phyloP scores from a whole-genome alignment of 2,113 vertebrate genomes.

The Ursus arctos region DNA sequence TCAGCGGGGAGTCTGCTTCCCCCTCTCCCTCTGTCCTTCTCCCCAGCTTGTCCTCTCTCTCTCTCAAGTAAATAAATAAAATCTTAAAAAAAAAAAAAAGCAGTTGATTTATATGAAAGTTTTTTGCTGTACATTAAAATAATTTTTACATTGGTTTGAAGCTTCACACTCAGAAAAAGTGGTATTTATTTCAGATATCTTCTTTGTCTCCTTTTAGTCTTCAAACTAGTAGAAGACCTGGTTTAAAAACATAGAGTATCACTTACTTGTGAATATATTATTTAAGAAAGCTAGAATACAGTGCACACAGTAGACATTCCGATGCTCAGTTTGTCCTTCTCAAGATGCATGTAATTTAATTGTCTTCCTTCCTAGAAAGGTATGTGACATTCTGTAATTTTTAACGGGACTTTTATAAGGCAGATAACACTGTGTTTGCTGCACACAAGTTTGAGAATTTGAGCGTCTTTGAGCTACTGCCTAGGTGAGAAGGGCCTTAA shows the following conservation, averaged over 20 bases:
- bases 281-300: not conserved
- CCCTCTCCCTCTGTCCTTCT: not conserved
- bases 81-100: not conserved
- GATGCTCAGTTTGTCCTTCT: not conserved
- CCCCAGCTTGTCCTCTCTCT: not conserved
- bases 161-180: not conserved
- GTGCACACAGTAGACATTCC: not conserved
- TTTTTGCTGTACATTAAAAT: conserved; percentile 33
- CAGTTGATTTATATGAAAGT: not conserved
- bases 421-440: not conserved
- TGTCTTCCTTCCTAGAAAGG: not conserved
- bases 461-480: not conserved
- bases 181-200: conserved; percentile 41
- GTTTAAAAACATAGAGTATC: not conserved
- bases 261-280: not conserved
- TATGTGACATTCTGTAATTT: not conserved
- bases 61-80: not conserved
- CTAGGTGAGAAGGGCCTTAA: not conserved
- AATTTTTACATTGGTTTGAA: conserved; percentile 9
- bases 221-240: not conserved
- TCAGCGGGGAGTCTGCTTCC: too few species aligned
- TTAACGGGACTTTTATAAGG: not conserved
- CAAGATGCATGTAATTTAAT: not conserved
- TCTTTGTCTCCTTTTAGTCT: not conserved
- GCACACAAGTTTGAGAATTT: not conserved